Conservation (phyloP, 2,888 invertebrate genomes). For the Lampropteryx suffumata region DNA sequence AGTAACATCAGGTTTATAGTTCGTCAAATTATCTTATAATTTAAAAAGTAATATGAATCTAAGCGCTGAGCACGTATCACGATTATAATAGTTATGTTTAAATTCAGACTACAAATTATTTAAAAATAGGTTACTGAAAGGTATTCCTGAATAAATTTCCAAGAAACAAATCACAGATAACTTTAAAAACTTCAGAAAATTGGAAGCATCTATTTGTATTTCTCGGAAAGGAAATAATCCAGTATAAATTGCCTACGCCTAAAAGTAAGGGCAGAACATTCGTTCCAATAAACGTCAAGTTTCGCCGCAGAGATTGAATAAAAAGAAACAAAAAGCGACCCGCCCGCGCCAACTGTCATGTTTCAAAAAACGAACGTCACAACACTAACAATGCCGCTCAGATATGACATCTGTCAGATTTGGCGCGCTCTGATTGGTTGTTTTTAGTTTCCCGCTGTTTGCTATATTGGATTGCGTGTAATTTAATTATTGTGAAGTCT, state of each 20-base stretch:
- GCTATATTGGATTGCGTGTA: slow-evolving; percentile 59
- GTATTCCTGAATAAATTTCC: too few species aligned
- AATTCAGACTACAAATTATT: too few species aligned
- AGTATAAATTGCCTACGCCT: slow-evolving; percentile 16
- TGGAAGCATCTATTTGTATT: neutral
- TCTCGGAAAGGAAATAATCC: slow-evolving; percentile 14
- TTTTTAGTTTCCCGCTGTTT: slow-evolving; percentile 60
- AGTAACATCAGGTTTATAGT: too few species aligned
- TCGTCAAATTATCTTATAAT: too few species aligned
- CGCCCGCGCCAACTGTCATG: slow-evolving; percentile 70
- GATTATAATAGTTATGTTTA: too few species aligned
- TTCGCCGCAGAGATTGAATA: slow-evolving; percentile 57
- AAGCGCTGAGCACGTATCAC: too few species aligned
- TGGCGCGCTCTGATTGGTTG: slow-evolving; percentile 54
- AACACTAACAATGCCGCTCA: slow-evolving; percentile 54
- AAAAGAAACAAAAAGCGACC: slow-evolving; percentile 50
- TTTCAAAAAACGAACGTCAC: slow-evolving; percentile 66
- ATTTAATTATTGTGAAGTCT: slow-evolving; percentile 64
- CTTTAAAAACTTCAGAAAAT: too few species aligned
- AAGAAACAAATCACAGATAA: too few species aligned
- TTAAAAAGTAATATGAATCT: too few species aligned
- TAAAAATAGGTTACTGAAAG: too few species aligned
- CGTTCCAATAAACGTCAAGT: slow-evolving; percentile 33
- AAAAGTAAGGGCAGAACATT: slow-evolving; percentile 20
- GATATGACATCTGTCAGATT: slow-evolving; percentile 78